Percentiles rank a stretch among this genome's conserved stretches.
These are phyloP conservation scores for Bombus turneri DNA, from an alignment of 1,140 invertebrate species.

Conservation along the genomic window DNA sequence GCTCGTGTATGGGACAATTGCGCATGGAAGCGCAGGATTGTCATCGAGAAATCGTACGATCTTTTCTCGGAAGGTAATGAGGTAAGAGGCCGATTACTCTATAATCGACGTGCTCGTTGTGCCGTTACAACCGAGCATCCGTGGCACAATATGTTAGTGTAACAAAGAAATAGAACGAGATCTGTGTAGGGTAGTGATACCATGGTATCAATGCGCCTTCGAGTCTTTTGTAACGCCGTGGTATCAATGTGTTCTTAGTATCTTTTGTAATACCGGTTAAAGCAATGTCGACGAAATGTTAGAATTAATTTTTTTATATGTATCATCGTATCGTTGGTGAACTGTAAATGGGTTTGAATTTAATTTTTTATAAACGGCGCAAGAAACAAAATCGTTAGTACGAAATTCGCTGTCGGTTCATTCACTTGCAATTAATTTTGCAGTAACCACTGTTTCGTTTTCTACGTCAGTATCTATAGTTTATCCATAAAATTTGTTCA, in stretches of 20 bases:
- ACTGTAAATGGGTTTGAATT: neutral
- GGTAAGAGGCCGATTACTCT: slow-evolving; percentile 52
- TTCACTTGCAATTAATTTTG: too few species aligned
- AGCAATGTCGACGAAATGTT: neutral
- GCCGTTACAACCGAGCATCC: slow-evolving; percentile 18
- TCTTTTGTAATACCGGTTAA: neutral
- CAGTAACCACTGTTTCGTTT: too few species aligned
- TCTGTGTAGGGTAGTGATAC: slow-evolving; percentile 4
- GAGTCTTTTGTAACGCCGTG: neutral
- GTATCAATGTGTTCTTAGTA: neutral
- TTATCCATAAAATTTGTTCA: too few species aligned
- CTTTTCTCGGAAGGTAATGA: slow-evolving; percentile 54
- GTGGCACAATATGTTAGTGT: slow-evolving; percentile 21
- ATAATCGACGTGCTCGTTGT: slow-evolving; percentile 49
- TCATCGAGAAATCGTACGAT: slow-evolving; percentile 44
- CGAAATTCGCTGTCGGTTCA: too few species aligned
- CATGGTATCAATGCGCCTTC: neutral
- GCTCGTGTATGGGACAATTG: slow-evolving; percentile 21
- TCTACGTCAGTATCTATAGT: too few species aligned
- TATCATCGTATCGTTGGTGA: neutral
- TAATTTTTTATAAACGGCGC: neutral
- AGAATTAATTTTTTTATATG: neutral
- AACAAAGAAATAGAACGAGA: slow-evolving; percentile 28
- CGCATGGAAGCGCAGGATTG: slow-evolving; percentile 21
- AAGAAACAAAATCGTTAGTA: neutral